These are phyloP conservation scores for Sebastes oblongus DNA, from an alignment of 2,797 vertebrate species.

Conservation along the genomic window DNA sequence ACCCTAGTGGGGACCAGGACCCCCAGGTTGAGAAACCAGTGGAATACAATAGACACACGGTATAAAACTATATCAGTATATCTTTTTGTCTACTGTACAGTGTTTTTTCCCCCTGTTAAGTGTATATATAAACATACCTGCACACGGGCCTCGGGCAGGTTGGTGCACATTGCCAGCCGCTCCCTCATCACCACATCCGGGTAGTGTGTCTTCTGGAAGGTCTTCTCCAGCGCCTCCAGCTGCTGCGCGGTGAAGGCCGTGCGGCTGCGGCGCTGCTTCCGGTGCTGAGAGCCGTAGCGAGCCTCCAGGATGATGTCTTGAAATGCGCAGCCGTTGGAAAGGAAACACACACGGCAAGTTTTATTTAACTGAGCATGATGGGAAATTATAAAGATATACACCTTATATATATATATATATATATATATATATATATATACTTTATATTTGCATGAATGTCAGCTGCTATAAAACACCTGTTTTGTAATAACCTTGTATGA, in stretches of 20 bases:
- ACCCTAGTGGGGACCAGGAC: too few species aligned
- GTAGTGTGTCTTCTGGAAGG: slow-evolving; percentile 98
- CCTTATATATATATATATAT: not conserved
- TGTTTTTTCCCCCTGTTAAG: not conserved
- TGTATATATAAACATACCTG: slow-evolving; percentile 82
- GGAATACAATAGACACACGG: rapidly evolving
- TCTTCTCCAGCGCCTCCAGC: slow-evolving; percentile 95
- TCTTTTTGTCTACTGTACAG: not conserved
- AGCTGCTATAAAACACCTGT: not conserved
- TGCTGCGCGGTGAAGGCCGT: slow-evolving; percentile 97
- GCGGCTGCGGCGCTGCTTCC: slow-evolving; percentile 95
- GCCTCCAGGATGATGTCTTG: slow-evolving; percentile 99
- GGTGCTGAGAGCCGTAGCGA: slow-evolving; percentile 97
- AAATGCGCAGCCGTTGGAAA: slow-evolving; percentile 99
- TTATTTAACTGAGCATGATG: slow-evolving; percentile 82
- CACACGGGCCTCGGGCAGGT: slow-evolving; percentile 95
- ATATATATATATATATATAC: too few species aligned
- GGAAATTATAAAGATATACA: too few species aligned
- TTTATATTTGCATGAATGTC: not conserved
- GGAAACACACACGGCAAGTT: slow-evolving; percentile 86
- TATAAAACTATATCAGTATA: not conserved
- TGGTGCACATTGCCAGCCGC: slow-evolving; percentile 96
- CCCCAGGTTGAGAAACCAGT: too few species aligned
- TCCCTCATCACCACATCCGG: slow-evolving; percentile 98
- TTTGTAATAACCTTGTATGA: not conserved